Conservation (phyloP, 2,113 vertebrate genomes). For the Tylochromis polylepis region DNA sequence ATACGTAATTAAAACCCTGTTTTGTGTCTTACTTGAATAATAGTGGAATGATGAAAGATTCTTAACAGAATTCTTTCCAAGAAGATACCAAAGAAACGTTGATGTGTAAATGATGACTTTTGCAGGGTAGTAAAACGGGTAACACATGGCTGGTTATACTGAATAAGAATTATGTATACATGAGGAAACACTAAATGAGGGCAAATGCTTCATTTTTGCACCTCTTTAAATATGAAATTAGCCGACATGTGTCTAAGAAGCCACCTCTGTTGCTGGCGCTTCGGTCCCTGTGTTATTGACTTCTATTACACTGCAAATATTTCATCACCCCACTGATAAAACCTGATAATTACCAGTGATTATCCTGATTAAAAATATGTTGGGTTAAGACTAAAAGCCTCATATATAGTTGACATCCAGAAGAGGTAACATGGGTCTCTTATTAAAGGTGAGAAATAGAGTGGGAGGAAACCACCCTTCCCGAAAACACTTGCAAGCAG, state of each 20-base stretch:
- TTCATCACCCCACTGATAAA: neutral
- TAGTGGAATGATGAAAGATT: slow-evolving; percentile 46
- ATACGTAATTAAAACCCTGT: slow-evolving; percentile 18
- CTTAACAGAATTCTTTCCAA: neutral
- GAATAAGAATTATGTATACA: neutral
- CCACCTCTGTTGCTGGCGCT: neutral
- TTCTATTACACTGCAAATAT: slow-evolving; percentile 36
- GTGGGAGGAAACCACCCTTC: neutral
- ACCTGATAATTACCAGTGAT: neutral
- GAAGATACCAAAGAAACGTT: neutral
- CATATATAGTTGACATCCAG: neutral
- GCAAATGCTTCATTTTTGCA: neutral
- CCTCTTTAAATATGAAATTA: neutral
- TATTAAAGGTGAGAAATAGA: slow-evolving; percentile 10
- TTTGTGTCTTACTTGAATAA: slow-evolving; percentile 21
- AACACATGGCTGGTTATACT: slow-evolving; percentile 10
- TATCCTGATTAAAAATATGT: neutral
- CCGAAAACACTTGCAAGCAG: slow-evolving; percentile 65
- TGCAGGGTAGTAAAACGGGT: slow-evolving; percentile 35
- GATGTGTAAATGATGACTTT: neutral
- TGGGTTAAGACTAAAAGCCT: neutral
- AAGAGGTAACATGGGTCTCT: slow-evolving; percentile 1
- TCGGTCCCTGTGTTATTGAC: slow-evolving; percentile 35
- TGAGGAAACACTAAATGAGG: neutral
- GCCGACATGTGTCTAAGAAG: neutral